Conservation (phyloP, 2,113 vertebrate species). For the Delphinapterus leucas region DNA sequence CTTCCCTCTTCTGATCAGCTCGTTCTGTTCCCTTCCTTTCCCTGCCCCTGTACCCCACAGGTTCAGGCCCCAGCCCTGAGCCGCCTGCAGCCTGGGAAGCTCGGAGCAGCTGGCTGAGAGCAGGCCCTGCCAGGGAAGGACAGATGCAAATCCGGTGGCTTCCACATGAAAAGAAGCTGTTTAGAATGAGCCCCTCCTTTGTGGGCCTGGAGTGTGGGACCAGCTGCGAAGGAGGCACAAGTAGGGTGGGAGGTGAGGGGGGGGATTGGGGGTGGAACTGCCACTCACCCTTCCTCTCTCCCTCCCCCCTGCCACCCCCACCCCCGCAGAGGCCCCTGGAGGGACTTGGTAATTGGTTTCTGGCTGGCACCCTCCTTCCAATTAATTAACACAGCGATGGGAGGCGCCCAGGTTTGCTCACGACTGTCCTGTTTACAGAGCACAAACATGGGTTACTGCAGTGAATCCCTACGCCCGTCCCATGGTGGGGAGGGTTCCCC, state of each 20-base stretch:
- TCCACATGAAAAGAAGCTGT: conserved; percentile 65
- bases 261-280: not conserved
- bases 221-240: conserved; percentile 33
- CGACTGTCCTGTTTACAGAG: not conserved
- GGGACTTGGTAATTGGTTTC: conserved; percentile 66
- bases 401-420: not conserved
- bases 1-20: not conserved
- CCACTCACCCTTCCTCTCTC: not conserved
- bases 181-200: conserved; percentile 56
- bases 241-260: not conserved
- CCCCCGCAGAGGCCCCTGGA: not conserved
- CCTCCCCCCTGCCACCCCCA: not conserved
- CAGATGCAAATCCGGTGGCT: conserved; percentile 68
- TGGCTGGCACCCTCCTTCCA: conserved; percentile 52
- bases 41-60: not conserved
- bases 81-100: not conserved
- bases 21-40: not conserved
- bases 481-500: not conserved
- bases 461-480: not conserved
- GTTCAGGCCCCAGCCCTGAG: not conserved
- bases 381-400: conserved; percentile 49
- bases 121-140: conserved; percentile 26
- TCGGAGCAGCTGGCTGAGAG: conserved; percentile 34
- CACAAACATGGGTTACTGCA: too few relatives aligned
- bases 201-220: conserved; percentile 59